These are phyloP conservation scores for Eumeta japonica DNA, from an alignment of 1,140 invertebrate genomes.

Conservation along the genomic window DNA sequence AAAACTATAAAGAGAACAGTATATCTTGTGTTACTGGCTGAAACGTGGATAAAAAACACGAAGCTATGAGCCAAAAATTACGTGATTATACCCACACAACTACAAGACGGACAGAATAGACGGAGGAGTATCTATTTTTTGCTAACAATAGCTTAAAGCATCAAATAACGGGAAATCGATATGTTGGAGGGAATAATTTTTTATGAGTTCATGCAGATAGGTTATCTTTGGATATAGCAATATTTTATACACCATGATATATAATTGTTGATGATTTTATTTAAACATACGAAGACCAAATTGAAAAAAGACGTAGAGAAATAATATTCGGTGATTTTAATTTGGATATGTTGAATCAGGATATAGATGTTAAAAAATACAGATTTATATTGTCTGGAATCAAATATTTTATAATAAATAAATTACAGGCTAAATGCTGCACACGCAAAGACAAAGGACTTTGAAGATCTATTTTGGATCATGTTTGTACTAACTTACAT, in stretches of 20 bases:
- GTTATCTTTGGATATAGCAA: slow-evolving; percentile 2
- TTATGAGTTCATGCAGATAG: slow-evolving; percentile 3
- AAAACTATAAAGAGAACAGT: not conserved
- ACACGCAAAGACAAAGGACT: not conserved
- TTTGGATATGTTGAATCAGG: not conserved
- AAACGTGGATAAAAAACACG: slow-evolving; percentile 9
- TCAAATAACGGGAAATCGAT: not conserved
- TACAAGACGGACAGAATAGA: slow-evolving; percentile 3
- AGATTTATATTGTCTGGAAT: slow-evolving; percentile 1
- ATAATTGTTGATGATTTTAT: slow-evolving; percentile 5
- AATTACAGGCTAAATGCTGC: slow-evolving; percentile 1
- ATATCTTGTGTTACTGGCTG: slow-evolving; percentile 3
- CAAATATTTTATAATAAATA: slow-evolving; percentile 5
- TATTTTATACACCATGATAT: slow-evolving; percentile 6
- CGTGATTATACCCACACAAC: slow-evolving; percentile 5
- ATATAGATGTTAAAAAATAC: not conserved
- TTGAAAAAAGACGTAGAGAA: slow-evolving; percentile 2
- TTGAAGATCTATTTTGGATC: slow-evolving; percentile 6
- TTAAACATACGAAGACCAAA: slow-evolving; percentile 1
- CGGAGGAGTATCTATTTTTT: slow-evolving; percentile 6
- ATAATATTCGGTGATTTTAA: too few species aligned
- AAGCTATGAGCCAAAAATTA: not conserved
- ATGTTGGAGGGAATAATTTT: slow-evolving; percentile 5
- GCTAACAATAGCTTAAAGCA: slow-evolving; percentile 6
- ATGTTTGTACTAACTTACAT: slow-evolving; percentile 6